A percentile compares a stretch with the other conserved stretches of the same genome.
Conservation (phyloP, 1,140 invertebrate genomes). For the Meteorus sp. region DNA sequence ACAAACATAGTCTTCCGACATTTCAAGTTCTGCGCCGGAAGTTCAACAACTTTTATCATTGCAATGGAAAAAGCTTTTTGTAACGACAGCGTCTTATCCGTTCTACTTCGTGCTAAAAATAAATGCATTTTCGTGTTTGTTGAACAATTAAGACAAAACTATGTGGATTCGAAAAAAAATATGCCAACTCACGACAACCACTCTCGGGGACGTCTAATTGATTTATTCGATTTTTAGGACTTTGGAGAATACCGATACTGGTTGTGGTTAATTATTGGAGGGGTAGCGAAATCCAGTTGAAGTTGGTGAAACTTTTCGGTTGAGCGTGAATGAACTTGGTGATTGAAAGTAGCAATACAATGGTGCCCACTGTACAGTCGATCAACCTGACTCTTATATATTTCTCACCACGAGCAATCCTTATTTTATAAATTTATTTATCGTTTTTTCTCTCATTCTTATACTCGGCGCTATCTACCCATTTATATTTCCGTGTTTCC, state of each 20-base stretch:
- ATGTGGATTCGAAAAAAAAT: too few relatives aligned
- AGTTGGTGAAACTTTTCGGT: slow-evolving; percentile 20
- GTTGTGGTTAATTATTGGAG: slow-evolving; percentile 18
- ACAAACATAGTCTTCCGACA: slow-evolving; percentile 12
- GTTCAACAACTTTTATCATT: background rate
- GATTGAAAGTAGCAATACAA: slow-evolving; percentile 10
- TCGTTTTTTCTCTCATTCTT: too few relatives aligned
- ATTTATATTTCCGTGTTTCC: too few relatives aligned
- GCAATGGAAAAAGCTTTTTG: too few relatives aligned
- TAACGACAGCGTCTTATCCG: too few relatives aligned
- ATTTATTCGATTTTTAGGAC: background rate
- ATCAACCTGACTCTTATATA: background rate
- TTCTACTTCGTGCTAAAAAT: background rate
- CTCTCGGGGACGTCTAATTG: background rate
- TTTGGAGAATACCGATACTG: background rate
- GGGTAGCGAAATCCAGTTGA: slow-evolving; percentile 1
- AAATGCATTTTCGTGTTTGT: background rate
- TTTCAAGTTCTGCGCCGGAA: background rate
- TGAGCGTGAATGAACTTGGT: slow-evolving; percentile 3
- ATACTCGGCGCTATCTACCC: too few relatives aligned
- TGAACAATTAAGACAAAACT: too few relatives aligned
- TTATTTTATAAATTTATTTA: too few relatives aligned
- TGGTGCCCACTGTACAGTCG: too few relatives aligned
- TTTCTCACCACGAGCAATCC: background rate
- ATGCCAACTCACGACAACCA: background rate